Conservation (phyloP, 2,797 vertebrate species). For the Falco rusticolus region DNA sequence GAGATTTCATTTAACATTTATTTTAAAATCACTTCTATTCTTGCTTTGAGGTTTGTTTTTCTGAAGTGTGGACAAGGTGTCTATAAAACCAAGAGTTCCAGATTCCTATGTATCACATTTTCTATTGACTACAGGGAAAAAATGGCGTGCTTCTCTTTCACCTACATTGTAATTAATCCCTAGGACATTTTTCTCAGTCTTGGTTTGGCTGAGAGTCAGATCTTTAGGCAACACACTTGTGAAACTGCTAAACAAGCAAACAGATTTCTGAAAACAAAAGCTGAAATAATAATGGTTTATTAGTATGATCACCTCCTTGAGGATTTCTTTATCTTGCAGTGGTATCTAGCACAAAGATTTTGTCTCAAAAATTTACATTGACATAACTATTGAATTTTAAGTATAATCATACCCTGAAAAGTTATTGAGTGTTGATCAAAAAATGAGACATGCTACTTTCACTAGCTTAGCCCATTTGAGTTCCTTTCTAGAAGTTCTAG, state of each 20-base stretch:
- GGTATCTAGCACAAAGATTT: neutral
- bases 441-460: neutral
- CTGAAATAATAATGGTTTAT: neutral
- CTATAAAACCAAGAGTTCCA: neutral
- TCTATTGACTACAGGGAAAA: neutral
- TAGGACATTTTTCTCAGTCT: neutral
- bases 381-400: neutral
- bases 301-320: neutral
- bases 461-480: neutral
- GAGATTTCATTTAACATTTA: neutral
- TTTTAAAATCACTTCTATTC: neutral
- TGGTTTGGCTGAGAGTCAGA: neutral
- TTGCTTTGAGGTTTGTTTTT: neutral
- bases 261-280: neutral
- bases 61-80: neutral
- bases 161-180: neutral
- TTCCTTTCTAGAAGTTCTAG: neutral
- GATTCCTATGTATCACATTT: neutral
- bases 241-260: neutral
- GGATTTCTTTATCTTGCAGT: neutral
- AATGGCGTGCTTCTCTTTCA: neutral
- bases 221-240: neutral
- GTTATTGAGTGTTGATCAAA: neutral
- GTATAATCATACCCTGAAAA: neutral
- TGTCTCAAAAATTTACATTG: neutral